Evolutionary conservation across 2,113 vertebrate species (phyloP).

Genomic region (Tetraodon nigroviridis): DNA sequence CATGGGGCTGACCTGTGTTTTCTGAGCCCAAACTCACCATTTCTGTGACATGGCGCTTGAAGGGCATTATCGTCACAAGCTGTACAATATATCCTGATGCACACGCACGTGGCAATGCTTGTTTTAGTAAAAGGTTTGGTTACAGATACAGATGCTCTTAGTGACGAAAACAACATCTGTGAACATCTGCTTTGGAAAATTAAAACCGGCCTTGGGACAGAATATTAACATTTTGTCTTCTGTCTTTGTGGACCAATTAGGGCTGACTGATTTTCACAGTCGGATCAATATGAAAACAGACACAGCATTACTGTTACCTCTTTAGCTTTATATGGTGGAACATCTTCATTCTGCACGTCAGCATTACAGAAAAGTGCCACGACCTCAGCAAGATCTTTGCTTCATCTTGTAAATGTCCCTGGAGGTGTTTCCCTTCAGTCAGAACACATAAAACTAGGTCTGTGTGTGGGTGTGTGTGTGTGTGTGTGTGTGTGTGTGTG

Average conservation of each 20-base stretch:
- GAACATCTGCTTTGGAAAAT: conserved; percentile 69
- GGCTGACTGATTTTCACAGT: conserved; percentile 64
- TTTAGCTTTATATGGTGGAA: conserved; percentile 47
- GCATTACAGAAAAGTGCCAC: conserved; percentile 54
- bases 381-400: conserved; percentile 59
- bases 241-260: conserved; percentile 70
- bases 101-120: conserved; percentile 45
- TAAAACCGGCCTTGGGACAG: conserved; percentile 55
- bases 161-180: conserved; percentile 62
- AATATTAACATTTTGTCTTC: conserved; percentile 68
- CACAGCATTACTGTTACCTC: conserved; percentile 39
- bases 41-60: too few relatives aligned
- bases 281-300: conserved; percentile 69
- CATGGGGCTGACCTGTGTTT: too few relatives aligned
- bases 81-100: too few relatives aligned
- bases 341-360: conserved; percentile 48
- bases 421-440: conserved; percentile 82
- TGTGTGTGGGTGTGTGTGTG: conserved; percentile 61
- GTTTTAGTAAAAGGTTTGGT: conserved; percentile 50
- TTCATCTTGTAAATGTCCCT: conserved; percentile 50
- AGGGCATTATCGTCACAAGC: too few relatives aligned
- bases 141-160: conserved; percentile 52
- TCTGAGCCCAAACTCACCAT: too few relatives aligned
- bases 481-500: conserved; percentile 59
- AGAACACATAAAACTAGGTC: conserved; percentile 83